Evolutionary conservation across 2,113 vertebrate genomes (phyloP).

Genomic region (Sclerurus mexicanus): DNA sequence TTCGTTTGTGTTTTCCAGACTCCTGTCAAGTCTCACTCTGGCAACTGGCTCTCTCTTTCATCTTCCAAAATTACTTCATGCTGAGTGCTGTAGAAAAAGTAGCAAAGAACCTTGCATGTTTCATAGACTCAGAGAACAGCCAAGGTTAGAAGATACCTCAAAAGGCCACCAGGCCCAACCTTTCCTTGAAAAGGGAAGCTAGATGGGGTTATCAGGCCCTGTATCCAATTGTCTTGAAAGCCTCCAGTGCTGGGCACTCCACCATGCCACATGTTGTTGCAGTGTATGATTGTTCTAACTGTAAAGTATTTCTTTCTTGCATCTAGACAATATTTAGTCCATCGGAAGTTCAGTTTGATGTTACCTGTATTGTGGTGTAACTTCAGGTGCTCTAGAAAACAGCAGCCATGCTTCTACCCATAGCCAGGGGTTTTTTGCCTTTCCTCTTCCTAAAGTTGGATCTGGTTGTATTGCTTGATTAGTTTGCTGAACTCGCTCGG

Average conservation of each 20-base stretch:
- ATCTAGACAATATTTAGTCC: neutral
- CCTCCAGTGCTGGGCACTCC: neutral
- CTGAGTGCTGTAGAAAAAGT: neutral
- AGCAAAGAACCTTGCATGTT: fast-evolving
- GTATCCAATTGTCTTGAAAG: neutral
- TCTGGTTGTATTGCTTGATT: neutral
- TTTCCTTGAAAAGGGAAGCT: neutral
- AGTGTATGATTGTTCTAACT: neutral
- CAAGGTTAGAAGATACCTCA: neutral
- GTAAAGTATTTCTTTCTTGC: neutral
- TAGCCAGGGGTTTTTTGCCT: neutral
- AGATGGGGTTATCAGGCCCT: neutral
- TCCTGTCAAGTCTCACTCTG: neutral
- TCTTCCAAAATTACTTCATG: neutral
- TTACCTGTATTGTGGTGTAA: neutral
- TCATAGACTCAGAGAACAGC: neutral
- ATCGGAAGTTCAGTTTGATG: neutral
- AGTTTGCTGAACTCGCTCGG: neutral
- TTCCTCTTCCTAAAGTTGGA: neutral
- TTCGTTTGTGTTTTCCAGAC: neutral
- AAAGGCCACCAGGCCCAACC: neutral
- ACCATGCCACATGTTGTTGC: neutral
- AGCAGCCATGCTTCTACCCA: neutral
- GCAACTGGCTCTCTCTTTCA: neutral
- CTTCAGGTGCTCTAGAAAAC: neutral